Evolutionary conservation across 1,140 invertebrate species (phyloP), one percentile per base, ranked within the genome.

Genomic region (Pemphigus obesinymphae): DNA sequence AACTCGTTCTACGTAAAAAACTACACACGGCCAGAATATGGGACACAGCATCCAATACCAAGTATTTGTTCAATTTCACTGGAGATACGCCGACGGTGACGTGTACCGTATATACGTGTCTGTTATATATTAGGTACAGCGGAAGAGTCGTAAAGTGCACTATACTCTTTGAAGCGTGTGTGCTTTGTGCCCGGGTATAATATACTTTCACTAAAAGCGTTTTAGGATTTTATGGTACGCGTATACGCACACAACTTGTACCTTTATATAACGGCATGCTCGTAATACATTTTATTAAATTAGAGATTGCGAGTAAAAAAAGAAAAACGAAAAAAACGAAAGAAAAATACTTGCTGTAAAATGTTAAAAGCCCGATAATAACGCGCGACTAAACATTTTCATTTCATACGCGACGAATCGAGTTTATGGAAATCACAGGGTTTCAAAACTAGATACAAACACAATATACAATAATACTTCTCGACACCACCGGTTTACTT

Each of bases 201-300:
- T 70, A 13, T 43, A 78, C 34, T 80, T 80, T 45, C 37, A 13
- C 23, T 80, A 80, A 80, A 61, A 61, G 40, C 76, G 55, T 73
- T 73, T 50, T 48, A 31, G 17, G 17, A n/a, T 73, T 73, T 73
- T 73, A 73, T 50, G n/a, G 45, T 31, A 48, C 13, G 20, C 13
- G 23, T 20, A 17, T 31, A 8, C n/a, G 26, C 63, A n/a, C 8
- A 8, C 61, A 66, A 66, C 61, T 66, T 23, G 2, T n/a, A 40
- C 11, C 20, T 37, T 23, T 43, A 70, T 70, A 43, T 23, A 43
- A 26, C 61, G 10, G 3, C 40, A 4, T 6, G 45, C 70, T 48
- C 17, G 45, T 50, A 31, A 50, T 15, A 31, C 31, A 50, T 50
- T 73, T 50, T 50, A 50, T 73, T 73, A 50, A 31, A 73, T 50